Percentiles rank a stretch among this genome's conserved stretches.
Conservation (phyloP, 2,797 vertebrate species). For the Oryzias dopingdopingensis region DNA sequence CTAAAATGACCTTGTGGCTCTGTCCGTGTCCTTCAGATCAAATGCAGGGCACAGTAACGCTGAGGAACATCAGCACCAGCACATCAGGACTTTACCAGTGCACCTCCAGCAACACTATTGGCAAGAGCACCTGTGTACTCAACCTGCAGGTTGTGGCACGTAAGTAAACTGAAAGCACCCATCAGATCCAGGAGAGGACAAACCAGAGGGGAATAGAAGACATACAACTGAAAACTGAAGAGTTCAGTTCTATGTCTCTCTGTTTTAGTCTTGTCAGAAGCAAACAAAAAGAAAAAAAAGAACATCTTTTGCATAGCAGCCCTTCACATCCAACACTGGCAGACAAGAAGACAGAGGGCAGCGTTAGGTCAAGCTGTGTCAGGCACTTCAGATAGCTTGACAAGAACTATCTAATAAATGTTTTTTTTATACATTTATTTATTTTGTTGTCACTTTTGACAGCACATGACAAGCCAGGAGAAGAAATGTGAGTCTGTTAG, state of each 20-base stretch:
- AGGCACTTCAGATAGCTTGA: constrained; percentile 33
- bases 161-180: constrained; percentile 75
- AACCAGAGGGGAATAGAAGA: constrained; percentile 4
- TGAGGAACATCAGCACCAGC: constrained; percentile 92
- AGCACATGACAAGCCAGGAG: constrained; percentile 20
- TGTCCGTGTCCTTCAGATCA: constrained; percentile 81
- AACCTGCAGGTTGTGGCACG: constrained; percentile 92
- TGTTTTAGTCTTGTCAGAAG: constrained; percentile 22
- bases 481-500: constrained; percentile 21
- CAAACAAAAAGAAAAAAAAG: constrained; percentile 4
- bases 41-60: constrained; percentile 91
- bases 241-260: constrained; percentile 1
- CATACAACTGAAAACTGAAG: background rate
- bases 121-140: constrained; percentile 92
- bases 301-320: constrained; percentile 9
- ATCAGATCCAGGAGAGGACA: background rate
- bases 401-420: constrained; percentile 3
- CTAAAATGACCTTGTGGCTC: constrained; percentile 11
- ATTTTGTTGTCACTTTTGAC: constrained; percentile 9
- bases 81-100: constrained; percentile 96
- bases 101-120: constrained; percentile 91
- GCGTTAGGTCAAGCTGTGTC: constrained; percentile 25
- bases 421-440: too few species aligned
- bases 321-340: constrained; percentile 8
- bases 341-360: constrained; percentile 8